These are phyloP conservation scores for Hetaerina americana DNA, from an alignment of 1,140 invertebrate genomes.

Conservation along the genomic window DNA sequence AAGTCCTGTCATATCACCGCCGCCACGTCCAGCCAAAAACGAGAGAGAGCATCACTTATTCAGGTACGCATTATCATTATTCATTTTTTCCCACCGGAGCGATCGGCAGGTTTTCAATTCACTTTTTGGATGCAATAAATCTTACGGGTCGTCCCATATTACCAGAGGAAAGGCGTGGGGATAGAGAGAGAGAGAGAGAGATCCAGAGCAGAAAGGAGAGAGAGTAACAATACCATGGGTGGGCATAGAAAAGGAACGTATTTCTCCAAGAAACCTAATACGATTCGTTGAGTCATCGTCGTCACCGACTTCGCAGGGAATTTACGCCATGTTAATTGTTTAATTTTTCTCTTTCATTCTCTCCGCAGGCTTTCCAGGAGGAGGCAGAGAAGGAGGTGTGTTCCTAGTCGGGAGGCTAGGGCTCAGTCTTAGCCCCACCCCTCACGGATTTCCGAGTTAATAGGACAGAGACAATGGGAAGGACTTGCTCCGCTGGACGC, in stretches of 20 bases:
- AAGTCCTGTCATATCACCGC: neutral
- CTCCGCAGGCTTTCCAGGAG: too few relatives aligned
- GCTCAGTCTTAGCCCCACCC: too few relatives aligned
- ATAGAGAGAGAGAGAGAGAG: too few relatives aligned
- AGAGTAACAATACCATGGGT: neutral
- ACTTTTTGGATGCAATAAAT: neutral
- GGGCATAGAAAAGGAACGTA: neutral
- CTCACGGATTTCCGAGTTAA: too few relatives aligned
- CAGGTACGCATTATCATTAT: neutral
- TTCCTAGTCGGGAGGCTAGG: too few relatives aligned
- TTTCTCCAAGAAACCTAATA: neutral
- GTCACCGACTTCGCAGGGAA: neutral
- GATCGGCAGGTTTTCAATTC: neutral
- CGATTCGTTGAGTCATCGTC: neutral
- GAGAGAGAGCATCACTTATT: neutral
- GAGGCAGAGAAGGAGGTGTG: too few relatives aligned
- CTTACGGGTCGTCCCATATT: neutral
- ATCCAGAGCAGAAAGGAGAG: too few relatives aligned
- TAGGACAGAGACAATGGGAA: neutral
- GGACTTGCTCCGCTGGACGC: neutral
- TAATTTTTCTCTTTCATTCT: neutral
- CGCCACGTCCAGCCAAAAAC: too few relatives aligned
- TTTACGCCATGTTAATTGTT: neutral
- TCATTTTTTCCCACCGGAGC: neutral
- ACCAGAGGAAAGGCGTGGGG: too few relatives aligned